Evolutionary conservation across 1,140 invertebrate species (phyloP).

Genomic region (Aphis craccivora): DNA sequence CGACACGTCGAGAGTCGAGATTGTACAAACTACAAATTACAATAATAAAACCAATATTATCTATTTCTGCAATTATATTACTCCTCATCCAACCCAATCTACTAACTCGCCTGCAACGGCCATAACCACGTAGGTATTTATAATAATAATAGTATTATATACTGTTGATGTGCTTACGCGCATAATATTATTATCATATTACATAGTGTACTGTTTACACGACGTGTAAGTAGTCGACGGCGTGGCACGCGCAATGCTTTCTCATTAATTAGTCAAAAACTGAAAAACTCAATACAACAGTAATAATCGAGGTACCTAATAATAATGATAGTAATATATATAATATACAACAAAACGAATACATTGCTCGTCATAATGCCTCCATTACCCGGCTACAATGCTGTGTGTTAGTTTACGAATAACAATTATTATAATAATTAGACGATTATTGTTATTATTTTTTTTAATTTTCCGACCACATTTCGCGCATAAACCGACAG

Average conservation of each 20-base stretch:
- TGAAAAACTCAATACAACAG: not conserved
- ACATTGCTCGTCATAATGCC: not conserved
- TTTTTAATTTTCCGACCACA: not conserved
- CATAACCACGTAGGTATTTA: not conserved
- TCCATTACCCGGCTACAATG: not conserved
- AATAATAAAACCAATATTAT: not conserved
- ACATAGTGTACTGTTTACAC: not conserved
- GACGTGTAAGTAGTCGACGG: not conserved
- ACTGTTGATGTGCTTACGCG: not conserved
- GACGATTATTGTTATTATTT: not conserved
- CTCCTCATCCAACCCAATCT: no score
- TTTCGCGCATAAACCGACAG: not conserved
- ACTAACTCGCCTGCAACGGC: not conserved
- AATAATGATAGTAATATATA: not conserved
- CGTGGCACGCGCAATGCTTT: not conserved
- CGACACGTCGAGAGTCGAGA: not conserved
- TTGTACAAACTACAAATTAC: not conserved
- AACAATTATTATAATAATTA: not conserved
- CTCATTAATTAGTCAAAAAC: not conserved
- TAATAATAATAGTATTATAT: not conserved
- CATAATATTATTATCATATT: not conserved
- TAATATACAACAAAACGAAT: not conserved
- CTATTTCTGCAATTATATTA: not conserved
- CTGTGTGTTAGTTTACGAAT: not conserved
- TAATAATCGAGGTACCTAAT: not conserved